phyloP scores from a whole-genome alignment of 2,888 invertebrate genomes.

The Dasypogon diadema region DNA sequence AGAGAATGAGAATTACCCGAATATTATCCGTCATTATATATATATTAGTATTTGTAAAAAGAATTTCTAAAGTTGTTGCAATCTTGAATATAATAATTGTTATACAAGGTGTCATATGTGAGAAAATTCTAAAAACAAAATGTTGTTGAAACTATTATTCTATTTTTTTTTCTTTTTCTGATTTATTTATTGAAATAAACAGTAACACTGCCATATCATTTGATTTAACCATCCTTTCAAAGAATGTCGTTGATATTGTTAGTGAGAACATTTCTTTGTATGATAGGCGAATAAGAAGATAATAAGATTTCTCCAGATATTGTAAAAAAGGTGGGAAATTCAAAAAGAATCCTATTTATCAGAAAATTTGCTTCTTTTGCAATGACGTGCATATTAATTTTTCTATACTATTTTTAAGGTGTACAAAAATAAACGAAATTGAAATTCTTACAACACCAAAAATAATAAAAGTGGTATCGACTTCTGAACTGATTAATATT shows the following conservation, averaged over 20 bases:
- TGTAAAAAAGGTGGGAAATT: conserved; percentile 18
- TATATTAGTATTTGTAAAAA: conserved; percentile 20
- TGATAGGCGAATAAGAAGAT: neutral
- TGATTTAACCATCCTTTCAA: conserved; percentile 10
- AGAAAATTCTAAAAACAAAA: neutral
- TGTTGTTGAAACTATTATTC: conserved; percentile 12
- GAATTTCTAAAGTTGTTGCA: conserved; percentile 37
- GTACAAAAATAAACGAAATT: conserved; percentile 36
- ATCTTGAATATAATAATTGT: conserved; percentile 19
- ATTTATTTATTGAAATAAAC: conserved; percentile 10
- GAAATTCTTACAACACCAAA: conserved; percentile 7
- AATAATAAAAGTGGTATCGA: conserved; percentile 16
- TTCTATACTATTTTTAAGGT: conserved; percentile 41
- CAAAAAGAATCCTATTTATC: conserved; percentile 26
- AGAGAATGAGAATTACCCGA: neutral
- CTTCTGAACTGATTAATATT: conserved; percentile 19
- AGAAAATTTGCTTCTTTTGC: conserved; percentile 14
- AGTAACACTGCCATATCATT: conserved; percentile 47
- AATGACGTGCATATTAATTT: conserved; percentile 10
- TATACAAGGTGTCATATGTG: conserved; percentile 27
- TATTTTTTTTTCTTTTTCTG: conserved; percentile 15
- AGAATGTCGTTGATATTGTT: conserved; percentile 31
- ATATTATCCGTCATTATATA: conserved; percentile 6
- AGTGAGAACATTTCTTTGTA: conserved; percentile 19
- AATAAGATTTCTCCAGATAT: neutral